These are phyloP conservation scores for Tanytarsus gracilentus DNA, from an alignment of 2,888 invertebrate genomes.

Conservation along the genomic window DNA sequence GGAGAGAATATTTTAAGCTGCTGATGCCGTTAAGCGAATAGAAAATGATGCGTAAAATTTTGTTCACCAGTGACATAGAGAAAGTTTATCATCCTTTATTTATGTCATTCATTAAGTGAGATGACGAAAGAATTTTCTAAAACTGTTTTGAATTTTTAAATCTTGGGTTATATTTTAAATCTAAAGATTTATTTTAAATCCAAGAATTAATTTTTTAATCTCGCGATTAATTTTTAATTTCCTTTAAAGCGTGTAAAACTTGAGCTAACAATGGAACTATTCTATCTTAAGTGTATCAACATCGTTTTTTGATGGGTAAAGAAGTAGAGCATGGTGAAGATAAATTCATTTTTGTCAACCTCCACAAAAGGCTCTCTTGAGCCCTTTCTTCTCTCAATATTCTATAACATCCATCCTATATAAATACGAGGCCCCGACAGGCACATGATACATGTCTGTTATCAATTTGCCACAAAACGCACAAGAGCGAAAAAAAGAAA, in stretches of 20 bases:
- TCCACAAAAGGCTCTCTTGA: slow-evolving; percentile 10
- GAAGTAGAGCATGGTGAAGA: background rate
- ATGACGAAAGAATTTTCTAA: too few species aligned
- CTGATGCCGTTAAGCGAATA: background rate
- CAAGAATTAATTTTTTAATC: too few species aligned
- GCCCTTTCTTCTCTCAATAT: background rate
- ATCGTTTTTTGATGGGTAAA: background rate
- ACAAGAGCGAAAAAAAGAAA: too few species aligned
- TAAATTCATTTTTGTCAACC: slow-evolving; percentile 21
- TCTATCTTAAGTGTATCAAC: background rate
- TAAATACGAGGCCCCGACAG: background rate
- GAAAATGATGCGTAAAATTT: slow-evolving; percentile 5
- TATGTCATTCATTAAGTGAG: too few species aligned
- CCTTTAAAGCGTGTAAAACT: too few species aligned
- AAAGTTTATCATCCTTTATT: slow-evolving; percentile 22
- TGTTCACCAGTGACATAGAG: slow-evolving; percentile 2
- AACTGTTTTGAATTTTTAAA: too few species aligned
- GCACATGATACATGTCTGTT: slow-evolving; percentile 25
- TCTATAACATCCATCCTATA: background rate
- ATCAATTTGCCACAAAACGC: slow-evolving; percentile 22
- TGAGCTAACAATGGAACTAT: too few species aligned
- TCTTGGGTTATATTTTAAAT: too few species aligned
- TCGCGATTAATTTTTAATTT: too few species aligned
- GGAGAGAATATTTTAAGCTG: slow-evolving; percentile 17
- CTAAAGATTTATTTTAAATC: too few species aligned